phyloP scores from a whole-genome alignment of 1,140 invertebrate genomes.

The Cecropterus lyciades region DNA sequence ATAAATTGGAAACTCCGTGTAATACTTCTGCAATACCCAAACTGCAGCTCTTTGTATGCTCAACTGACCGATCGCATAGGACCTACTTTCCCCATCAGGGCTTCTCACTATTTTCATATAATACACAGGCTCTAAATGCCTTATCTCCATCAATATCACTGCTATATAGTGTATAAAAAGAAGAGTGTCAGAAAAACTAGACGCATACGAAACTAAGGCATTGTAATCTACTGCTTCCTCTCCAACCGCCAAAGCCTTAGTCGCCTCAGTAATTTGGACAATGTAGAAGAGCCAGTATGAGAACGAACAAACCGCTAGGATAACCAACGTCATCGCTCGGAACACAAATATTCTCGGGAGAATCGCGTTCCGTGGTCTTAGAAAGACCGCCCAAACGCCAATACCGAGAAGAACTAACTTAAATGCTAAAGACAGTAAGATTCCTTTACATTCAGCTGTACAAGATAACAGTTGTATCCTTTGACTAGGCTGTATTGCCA shows the following conservation, averaged over 20 bases:
- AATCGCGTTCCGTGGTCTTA: constrained; percentile 91
- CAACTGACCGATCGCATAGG: constrained; percentile 95
- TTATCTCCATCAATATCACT: constrained; percentile 95
- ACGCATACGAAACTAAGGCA: constrained; percentile 95
- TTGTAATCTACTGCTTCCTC: constrained; percentile 92
- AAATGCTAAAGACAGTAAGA: constrained; percentile 95
- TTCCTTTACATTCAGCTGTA: constrained; percentile 89
- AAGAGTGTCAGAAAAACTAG: constrained; percentile 95
- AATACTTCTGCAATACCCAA: constrained; percentile 97
- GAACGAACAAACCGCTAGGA: constrained; percentile 96
- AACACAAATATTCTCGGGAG: constrained; percentile 97
- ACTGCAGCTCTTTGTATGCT: constrained; percentile 98
- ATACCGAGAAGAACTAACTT: constrained; percentile 96
- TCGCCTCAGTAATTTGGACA: constrained; percentile 93
- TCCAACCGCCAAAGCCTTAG: constrained; percentile 89
- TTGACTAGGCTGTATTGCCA: constrained; percentile 75
- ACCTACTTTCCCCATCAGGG: constrained; percentile 95
- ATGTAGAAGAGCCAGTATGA: constrained; percentile 99
- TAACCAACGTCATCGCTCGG: constrained; percentile 92
- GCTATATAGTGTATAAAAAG: constrained; percentile 98
- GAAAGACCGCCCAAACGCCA: constrained; percentile 95
- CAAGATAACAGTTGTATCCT: constrained; percentile 76
- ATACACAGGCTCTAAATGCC: constrained; percentile 95
- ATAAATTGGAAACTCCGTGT: constrained; percentile 97
- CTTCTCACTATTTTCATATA: constrained; percentile 96